Evolutionary conservation across 1,140 invertebrate genomes (phyloP).

Genomic region (Cylas formicarius): DNA sequence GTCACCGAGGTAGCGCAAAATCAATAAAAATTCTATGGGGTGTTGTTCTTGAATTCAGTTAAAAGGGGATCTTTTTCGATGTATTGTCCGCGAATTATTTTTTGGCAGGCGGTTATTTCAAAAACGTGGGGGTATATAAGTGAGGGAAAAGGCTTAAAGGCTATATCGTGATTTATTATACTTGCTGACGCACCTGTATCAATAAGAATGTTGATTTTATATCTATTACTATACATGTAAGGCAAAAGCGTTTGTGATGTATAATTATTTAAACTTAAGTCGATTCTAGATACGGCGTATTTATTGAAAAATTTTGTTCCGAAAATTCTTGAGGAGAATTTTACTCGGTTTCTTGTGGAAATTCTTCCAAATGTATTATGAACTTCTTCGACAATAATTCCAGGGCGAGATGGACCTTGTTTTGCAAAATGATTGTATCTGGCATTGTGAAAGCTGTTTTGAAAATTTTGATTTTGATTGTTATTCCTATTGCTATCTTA

Average conservation of each 20-base stretch:
- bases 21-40: conserved; percentile 7
- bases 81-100: background rate
- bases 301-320: background rate
- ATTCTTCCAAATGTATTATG: background rate
- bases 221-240: background rate
- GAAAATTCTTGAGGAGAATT: background rate
- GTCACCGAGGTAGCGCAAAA: too few species aligned
- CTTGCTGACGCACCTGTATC: conserved; percentile 7
- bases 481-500: background rate
- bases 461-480: conserved; percentile 3
- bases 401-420: background rate
- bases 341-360: background rate
- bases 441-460: background rate
- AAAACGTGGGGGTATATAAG: background rate
- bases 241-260: background rate
- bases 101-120: conserved; percentile 7
- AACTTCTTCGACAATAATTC: background rate
- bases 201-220: conserved; percentile 1
- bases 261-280: conserved; percentile 11
- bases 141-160: conserved; percentile 3
- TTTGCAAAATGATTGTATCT: background rate
- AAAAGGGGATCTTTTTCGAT: conserved; percentile 3
- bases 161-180: conserved; percentile 9
- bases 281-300: background rate
- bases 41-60: background rate